A percentile compares a stretch with the other conserved stretches of the same genome.
phyloP scores from a whole-genome alignment of 2,113 vertebrate species.

The Rhodinocichla rosea region DNA sequence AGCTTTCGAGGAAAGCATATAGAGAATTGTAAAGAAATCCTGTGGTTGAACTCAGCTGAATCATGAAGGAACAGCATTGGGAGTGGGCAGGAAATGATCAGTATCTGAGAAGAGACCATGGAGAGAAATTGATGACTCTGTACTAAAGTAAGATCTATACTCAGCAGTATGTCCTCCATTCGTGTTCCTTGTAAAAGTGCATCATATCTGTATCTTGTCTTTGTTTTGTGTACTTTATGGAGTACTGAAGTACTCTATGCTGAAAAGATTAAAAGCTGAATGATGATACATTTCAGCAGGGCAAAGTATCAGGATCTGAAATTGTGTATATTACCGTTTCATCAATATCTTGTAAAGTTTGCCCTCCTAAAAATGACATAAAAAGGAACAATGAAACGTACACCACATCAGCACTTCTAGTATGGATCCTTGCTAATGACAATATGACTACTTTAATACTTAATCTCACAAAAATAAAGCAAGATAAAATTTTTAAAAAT shows the following conservation, averaged over 20 bases:
- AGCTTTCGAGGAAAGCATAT: not conserved
- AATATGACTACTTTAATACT: not conserved
- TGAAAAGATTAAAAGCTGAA: not conserved
- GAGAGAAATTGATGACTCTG: not conserved
- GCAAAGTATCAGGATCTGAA: not conserved
- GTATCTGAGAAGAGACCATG: not conserved
- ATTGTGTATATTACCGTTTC: not conserved
- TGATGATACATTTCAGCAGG: not conserved
- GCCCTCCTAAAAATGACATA: not conserved
- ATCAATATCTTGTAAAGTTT: not conserved
- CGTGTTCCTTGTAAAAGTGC: not conserved
- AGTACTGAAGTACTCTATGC: not conserved
- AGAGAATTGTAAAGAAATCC: not conserved
- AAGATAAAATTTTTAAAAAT: not conserved
- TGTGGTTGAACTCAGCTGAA: not conserved
- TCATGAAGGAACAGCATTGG: not conserved
- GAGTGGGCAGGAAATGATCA: not conserved
- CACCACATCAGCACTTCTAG: not conserved
- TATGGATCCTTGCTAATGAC: not conserved
- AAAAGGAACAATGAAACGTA: not conserved
- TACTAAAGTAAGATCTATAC: not conserved
- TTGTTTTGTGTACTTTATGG: not conserved
- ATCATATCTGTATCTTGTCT: not conserved
- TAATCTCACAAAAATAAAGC: not conserved
- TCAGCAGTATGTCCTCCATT: not conserved